A percentile compares a stretch with the other conserved stretches of the same genome.
phyloP scores from a whole-genome alignment of 2,113 vertebrate genomes.

The Clinocottus analis region DNA sequence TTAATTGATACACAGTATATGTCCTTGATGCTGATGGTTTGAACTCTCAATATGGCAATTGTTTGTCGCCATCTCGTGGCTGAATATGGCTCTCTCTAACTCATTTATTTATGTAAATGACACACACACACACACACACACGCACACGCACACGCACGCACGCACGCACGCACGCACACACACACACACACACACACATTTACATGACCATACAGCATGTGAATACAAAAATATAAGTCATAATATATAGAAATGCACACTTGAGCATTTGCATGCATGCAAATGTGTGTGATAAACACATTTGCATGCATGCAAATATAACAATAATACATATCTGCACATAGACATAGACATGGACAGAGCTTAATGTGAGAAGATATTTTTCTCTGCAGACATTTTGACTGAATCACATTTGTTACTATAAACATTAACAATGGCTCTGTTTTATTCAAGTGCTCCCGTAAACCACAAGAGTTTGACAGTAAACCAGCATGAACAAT shows the following conservation, averaged over 20 bases:
- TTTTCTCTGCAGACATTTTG: not conserved
- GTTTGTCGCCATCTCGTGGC: constrained; percentile 74
- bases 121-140: not conserved
- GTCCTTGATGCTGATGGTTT: not conserved
- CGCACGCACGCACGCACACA: no score
- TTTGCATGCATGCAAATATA: not conserved
- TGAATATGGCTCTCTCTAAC: not conserved
- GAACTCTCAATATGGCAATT: constrained; percentile 9
- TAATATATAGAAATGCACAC: not conserved
- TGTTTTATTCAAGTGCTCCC: not conserved
- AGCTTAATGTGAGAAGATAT: not conserved
- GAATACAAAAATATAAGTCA: not conserved
- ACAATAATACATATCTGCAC: not conserved
- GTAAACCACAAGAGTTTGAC: not conserved
- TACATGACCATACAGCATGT: not conserved
- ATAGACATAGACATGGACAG: not conserved
- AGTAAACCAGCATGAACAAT: not conserved
- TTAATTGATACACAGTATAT: not conserved
- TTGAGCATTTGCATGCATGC: not conserved
- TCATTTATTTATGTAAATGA: not conserved
- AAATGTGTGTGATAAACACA: no score
- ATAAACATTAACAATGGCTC: not conserved
- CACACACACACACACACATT: not conserved
- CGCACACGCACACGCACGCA: not conserved
- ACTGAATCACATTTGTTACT: not conserved